Conservation (phyloP, 2,888 invertebrate species). For the Leucophenga montana region DNA sequence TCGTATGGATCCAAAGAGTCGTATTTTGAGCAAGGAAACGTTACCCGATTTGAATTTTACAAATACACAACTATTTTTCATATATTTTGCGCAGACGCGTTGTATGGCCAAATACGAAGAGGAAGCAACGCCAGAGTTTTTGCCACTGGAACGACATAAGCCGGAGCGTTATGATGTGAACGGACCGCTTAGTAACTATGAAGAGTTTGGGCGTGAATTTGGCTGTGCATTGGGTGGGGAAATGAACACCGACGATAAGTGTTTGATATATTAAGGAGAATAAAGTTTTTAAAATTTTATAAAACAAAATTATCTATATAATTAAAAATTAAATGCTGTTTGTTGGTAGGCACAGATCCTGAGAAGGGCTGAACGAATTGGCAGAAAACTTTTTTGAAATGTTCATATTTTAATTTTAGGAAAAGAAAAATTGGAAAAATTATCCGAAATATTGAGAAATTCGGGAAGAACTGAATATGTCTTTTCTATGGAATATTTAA, state of each 20-base stretch:
- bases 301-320: slow-evolving; percentile 6
- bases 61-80: slow-evolving; percentile 70
- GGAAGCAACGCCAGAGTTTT: slow-evolving; percentile 45
- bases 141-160: slow-evolving; percentile 62
- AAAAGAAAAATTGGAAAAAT: not conserved
- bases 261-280: slow-evolving; percentile 55
- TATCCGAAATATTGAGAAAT: too few species aligned
- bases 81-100: slow-evolving; percentile 67
- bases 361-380: too few species aligned
- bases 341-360: too few species aligned
- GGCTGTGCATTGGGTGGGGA: slow-evolving; percentile 60
- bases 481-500: too few species aligned
- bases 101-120: slow-evolving; percentile 53
- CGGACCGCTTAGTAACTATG: slow-evolving; percentile 60
- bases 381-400: too few species aligned
- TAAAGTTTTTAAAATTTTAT: not conserved
- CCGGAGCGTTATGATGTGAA: slow-evolving; percentile 60
- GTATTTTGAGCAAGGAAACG: slow-evolving; percentile 56
- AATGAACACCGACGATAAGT: slow-evolving; percentile 70
- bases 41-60: slow-evolving; percentile 63
- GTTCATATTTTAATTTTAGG: too few species aligned
- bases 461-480: too few species aligned
- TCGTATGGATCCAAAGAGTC: slow-evolving; percentile 40
- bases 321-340: not conserved
- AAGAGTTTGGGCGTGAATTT: slow-evolving; percentile 68